Evolutionary conservation across 2,797 vertebrate species (phyloP), one percentile per base, ranked within the genome.

Genomic region (Siniperca scherzeri): DNA sequence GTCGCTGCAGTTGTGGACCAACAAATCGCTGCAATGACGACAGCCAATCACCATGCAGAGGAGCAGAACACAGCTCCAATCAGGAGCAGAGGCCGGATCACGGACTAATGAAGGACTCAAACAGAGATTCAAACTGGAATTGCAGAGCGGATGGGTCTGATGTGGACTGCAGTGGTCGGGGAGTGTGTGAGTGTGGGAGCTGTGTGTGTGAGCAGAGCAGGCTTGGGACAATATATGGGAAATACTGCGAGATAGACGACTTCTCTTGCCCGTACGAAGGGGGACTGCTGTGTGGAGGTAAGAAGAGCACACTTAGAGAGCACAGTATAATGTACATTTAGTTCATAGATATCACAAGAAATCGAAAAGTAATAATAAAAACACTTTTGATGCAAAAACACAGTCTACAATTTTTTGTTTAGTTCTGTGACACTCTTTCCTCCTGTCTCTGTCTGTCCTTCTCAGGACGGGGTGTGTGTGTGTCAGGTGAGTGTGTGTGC

Each of bases 181-280:
- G 98, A 64, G 92, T 93, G 69, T 99, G 98, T 64, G 81, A 95
- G 79, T 98, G 97, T 38, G 98, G 97, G n/a, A 95, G 89, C 89
- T 99, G 98, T 94, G 91, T 96, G 91, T 99, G 98, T 87, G 96
- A 97, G 74, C 95, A 89, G 90, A 97, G 90, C 91, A 96, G 96
- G 70, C 95, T 98, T 12, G 98, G 98, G 77, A 95, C 88, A 61
- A 89, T 98, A 3, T 97, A 97, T 36, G 98, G 98, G 82, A 96
- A 96, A 93, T 96, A 98, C 94, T 99, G 98, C 76, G 97, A 99
- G 93, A 97, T 96, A 78, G 98, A 99, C 55, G 96, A 98, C 87
- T 99, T 98, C 93, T 99, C 98, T 77, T 99, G 98, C 83, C 95
- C 97, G 0, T 98, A 99, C 81, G 77, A 96, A 57, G 89, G 93